Base-by-base conservation (phyloP, 30 jellyfish, hydroid and myxozoan species). In the Sanderia malayensis region DNA sequence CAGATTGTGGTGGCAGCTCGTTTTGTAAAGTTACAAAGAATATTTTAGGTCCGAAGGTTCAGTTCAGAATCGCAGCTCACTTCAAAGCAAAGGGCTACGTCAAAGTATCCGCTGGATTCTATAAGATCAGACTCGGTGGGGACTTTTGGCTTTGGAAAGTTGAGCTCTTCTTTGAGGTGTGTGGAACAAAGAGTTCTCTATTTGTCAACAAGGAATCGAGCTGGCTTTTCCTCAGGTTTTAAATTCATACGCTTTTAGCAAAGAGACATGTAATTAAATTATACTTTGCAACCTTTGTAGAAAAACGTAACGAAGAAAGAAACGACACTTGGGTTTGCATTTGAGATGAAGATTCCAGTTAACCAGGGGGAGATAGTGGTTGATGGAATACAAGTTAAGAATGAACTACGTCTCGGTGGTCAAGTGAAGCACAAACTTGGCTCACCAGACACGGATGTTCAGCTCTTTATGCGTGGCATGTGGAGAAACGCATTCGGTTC, bases 401-500 rank as follows among this genome's bases (percentile, higher is more conserved):
- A 70, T 15, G 79, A 76, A 17, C 57, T 92, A 11, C 77, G 88
- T 0, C 87, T 92, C 15, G 98, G 98, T 22, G 98, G 98, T 15
- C 71, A 60, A 29, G 27, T 84, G 25, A 80, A 79, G 46, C 96
- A 92, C 58, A 73, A 70, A 19, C 65, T 92, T 13, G 98, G 98
- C 19, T 44, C 82, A 18, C 32, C 34, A 46, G 95, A 73, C 70
- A 75, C 80, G 18, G 87, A 69, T 6, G 96, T 95, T 24, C 82
- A 87, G 22, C 74, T 92, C 72, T 92, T 65, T 62, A 92, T 92
- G 98, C 87, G 86, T 2, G 98, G 98, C 25, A 92, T 92, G 95
- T 92, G 98, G 98, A 76, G 94, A 33, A 94, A 85, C 31, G 98
- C 98, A 29, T 92, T 92, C 69, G 98, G 98, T 2, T 61, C 85